Evolutionary conservation across 2,797 vertebrate genomes (phyloP).

Genomic region (Hypotaenidia okinawae): DNA sequence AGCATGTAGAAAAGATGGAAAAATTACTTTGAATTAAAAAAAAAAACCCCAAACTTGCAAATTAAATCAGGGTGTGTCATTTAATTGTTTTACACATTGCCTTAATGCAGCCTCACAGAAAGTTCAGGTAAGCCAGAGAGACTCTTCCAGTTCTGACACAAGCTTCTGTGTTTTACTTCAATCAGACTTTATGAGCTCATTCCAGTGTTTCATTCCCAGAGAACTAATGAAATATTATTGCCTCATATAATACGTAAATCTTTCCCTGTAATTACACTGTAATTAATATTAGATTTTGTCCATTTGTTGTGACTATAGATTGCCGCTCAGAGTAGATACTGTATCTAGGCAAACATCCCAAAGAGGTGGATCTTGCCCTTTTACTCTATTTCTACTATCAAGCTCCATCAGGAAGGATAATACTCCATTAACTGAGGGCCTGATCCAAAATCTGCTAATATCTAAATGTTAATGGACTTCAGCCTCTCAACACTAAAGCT

Average conservation of each 20-base stretch:
- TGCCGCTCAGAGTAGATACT: neutral
- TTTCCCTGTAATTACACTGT: neutral
- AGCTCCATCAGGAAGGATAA: neutral
- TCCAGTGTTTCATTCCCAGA: slow-evolving; percentile 17
- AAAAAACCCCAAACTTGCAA: neutral
- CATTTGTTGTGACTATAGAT: neutral
- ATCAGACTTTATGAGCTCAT: slow-evolving; percentile 7
- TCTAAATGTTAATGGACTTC: neutral
- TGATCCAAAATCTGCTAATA: neutral
- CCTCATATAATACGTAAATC: neutral
- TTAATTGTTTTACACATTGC: neutral
- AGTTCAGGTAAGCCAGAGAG: neutral
- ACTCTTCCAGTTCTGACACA: neutral
- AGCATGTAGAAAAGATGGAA: neutral
- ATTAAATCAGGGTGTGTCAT: neutral
- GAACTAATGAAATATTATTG: neutral
- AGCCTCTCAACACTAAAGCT: neutral
- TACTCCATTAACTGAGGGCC: neutral
- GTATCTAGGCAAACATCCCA: neutral
- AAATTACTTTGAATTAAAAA: neutral
- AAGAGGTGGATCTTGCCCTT: neutral
- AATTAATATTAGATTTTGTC: slow-evolving; percentile 21
- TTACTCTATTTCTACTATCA: neutral
- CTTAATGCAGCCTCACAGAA: neutral
- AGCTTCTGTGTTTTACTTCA: slow-evolving; percentile 14